Base-by-base conservation (phyloP, 2,113 vertebrate species). In the Tylochromis polylepis region DNA sequence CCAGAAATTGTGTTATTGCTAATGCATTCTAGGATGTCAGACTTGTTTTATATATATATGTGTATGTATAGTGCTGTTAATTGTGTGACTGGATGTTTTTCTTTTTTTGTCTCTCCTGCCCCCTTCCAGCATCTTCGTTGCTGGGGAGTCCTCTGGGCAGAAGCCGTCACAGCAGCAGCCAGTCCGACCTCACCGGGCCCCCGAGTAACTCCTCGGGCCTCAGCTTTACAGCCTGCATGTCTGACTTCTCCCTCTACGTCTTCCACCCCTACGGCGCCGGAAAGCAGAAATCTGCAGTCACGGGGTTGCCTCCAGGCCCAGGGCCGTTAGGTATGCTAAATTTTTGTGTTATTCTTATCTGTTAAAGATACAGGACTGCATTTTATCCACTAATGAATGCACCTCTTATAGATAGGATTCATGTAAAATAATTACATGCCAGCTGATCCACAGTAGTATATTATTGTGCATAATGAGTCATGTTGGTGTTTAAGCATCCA, bases 181-280 rank as follows among this genome's bases (percentile, higher is more conserved):
- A 99, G 90, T 99, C 98, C 0, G 99, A 99, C 91, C 95, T 99
- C 85, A 97, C 96, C 1, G 96, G 95, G 24, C 95, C 98, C 22
- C 96, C 97, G n/a, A 97, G 95, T 90, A 99, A 96, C 91, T 99
- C 98, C 9, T 99, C 98, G 2, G 99, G 99, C 77, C 95, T 99
- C 90, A 99, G 99, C 94, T 99, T 99, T 87, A 99, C 98, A 0
- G 99, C 99, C 57, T 99, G 98, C 95, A 99, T 99, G 99, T 99
- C 99, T 0, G 98, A 99, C 94, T 99, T 99, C 82, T 99, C 99
- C 34, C 97, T 99, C 5, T 99, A 97, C 0, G 99, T 99, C 31
- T 99, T 99, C 94, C 98, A 99, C 92, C 99, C 98, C 0, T 99
- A 99, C 0, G 99, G 99, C 80, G 98, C 99, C 27, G 99, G 99